phyloP scores from a whole-genome alignment of 2,113 vertebrate species.

The Leptobrachium ailaonicum region DNA sequence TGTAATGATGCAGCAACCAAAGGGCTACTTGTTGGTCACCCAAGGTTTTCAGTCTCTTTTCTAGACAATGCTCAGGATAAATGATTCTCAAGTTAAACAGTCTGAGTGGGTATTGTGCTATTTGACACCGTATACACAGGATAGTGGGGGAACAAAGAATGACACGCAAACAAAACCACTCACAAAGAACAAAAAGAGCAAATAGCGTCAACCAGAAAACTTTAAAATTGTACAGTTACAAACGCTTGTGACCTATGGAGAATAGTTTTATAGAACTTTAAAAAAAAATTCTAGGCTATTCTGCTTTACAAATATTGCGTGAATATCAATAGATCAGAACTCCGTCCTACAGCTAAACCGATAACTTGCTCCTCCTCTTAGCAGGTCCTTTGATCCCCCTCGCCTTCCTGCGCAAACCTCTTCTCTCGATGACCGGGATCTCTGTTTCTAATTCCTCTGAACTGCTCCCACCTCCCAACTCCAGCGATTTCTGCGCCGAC shows the following conservation, averaged over 20 bases:
- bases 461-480: constrained; percentile 69
- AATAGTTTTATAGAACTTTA: constrained; percentile 57
- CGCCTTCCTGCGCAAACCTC: constrained; percentile 73
- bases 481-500: constrained; percentile 49
- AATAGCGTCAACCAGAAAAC: constrained; percentile 56
- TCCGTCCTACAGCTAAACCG: constrained; percentile 53
- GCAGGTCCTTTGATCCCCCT: constrained; percentile 74
- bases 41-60: too few species aligned
- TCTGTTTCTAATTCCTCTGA: constrained; percentile 77
- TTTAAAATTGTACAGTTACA: constrained; percentile 54
- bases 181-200: constrained; percentile 33
- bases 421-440: constrained; percentile 71
- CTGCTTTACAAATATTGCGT: constrained; percentile 59
- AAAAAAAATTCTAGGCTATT: constrained; percentile 54
- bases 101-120: too few species aligned
- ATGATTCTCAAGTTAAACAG: too few species aligned
- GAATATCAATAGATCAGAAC: constrained; percentile 25
- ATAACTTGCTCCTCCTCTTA: constrained; percentile 75
- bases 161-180: not conserved
- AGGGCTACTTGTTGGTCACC: too few species aligned
- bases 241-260: constrained; percentile 43
- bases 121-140: not conserved
- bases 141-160: constrained; percentile 2
- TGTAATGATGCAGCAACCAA: too few species aligned
- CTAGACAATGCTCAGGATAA: too few species aligned